Evolutionary conservation across 1,140 invertebrate genomes (phyloP), one percentile per base, ranked within the genome.

Genomic region (Bradynema listronoti): DNA sequence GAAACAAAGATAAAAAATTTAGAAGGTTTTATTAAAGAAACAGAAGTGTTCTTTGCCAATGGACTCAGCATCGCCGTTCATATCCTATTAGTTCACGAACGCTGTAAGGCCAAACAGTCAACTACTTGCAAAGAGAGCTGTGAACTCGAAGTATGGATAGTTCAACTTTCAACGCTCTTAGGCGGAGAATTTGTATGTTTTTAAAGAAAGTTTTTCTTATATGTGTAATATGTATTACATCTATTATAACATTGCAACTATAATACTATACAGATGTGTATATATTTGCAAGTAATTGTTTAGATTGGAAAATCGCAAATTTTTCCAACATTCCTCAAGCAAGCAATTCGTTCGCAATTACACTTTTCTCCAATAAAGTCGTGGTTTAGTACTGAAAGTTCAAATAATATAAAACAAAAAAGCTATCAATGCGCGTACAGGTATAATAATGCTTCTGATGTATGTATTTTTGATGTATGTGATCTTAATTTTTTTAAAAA

Each of bases 291-390:
- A n/a, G n/a, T n/a, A n/a, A n/a, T n/a, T n/a, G n/a, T n/a, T n/a
- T n/a, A n/a, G n/a, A n/a, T n/a, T n/a, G n/a, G n/a, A n/a, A n/a
- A n/a, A n/a, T 56, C 56, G 29, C 56, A 51, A 36, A 58, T 58
- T 51, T 56, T 58, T 29, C 56, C 56, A 25, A 22, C 60, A 39
- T 58, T 58, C 22, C 42, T 58, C 27, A 55, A 58, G 29, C 34
- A 61, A 27, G 60, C 60, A 16, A 16, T 62, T 14, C 60, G 60
- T 36, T 62, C 60, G n/a, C 60, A 62, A n/a, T 41, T 62, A 32
- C 56, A 65, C 42, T 62, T 62, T 30, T 62, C 60, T 36, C 60
- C 60, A 27, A 29, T 62, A 9, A 52, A 46, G 5, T 62, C 60
- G 5, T 62, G 60, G 60, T 36, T 65, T 3, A 56, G n/a, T n/a